Conservation (phyloP, 92 coral and sea anemone genomes). For the Porites cylindrica region DNA sequence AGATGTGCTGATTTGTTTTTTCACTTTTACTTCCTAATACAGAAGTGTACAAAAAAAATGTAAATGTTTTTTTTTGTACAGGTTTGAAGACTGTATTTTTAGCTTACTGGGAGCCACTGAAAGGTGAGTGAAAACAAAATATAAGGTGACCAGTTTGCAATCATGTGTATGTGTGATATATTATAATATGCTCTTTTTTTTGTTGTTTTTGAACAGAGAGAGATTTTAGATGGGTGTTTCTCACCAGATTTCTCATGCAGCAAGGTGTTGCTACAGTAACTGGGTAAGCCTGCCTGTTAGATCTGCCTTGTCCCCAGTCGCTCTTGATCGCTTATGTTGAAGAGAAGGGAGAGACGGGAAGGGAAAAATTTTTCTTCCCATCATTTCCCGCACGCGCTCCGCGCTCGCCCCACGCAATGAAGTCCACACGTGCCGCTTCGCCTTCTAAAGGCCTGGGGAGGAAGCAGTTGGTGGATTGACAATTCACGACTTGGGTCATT, state of each 20-base stretch:
- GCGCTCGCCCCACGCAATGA: no score
- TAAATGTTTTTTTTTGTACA: slow-evolving; percentile 1
- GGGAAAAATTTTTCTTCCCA: no score
- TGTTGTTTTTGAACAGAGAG: slow-evolving; percentile 60
- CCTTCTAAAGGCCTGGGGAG: no score
- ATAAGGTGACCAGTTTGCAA: no score
- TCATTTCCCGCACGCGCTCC: no score
- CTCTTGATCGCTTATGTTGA: neutral
- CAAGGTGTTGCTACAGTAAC: slow-evolving; percentile 99
- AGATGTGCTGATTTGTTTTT: no score
- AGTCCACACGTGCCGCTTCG: no score
- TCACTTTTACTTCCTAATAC: no score
- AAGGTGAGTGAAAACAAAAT: slow-evolving; percentile 47
- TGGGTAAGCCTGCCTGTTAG: slow-evolving; percentile 67
- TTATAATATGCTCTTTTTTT: neutral
- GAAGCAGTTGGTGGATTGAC: no score
- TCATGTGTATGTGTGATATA: no score
- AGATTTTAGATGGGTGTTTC: slow-evolving; percentile 98
- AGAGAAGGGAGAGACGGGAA: no score
- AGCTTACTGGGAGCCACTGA: slow-evolving; percentile 99
- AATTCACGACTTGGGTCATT: no score
- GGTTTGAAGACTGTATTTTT: slow-evolving; percentile 79
- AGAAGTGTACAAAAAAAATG: neutral
- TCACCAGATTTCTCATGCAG: slow-evolving; percentile 97
- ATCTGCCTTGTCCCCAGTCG: neutral